phyloP scores from a whole-genome alignment of 2,888 invertebrate species.

The Drosophila mercatorum region DNA sequence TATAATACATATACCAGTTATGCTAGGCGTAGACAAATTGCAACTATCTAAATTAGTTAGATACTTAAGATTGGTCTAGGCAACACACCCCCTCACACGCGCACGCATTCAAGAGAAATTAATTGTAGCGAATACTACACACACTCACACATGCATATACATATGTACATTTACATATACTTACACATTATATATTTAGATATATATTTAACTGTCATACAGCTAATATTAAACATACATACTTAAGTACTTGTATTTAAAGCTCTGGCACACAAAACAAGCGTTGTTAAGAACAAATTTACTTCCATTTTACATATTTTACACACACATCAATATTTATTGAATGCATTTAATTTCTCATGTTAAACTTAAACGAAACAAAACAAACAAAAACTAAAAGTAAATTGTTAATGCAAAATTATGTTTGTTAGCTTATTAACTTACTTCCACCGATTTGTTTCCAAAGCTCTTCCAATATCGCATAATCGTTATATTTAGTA shows the following conservation, averaged over 20 bases:
- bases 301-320: constrained; percentile 71
- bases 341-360: constrained; percentile 79
- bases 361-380: constrained; percentile 59
- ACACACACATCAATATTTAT: constrained; percentile 60
- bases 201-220: constrained; percentile 64
- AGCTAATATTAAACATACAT: constrained; percentile 54
- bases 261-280: constrained; percentile 55
- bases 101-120: constrained; percentile 21
- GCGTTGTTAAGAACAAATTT: constrained; percentile 80
- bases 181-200: constrained; percentile 38
- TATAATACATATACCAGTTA: constrained; percentile 71
- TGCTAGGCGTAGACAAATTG: constrained; percentile 77
- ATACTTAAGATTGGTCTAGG: constrained; percentile 42
- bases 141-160: constrained; percentile 35
- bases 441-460: constrained; percentile 79
- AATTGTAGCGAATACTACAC: no score
- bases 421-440: constrained; percentile 74
- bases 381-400: constrained; percentile 37
- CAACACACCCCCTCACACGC: constrained; percentile 1
- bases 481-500: constrained; percentile 62
- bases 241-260: constrained; percentile 56
- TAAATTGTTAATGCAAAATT: constrained; percentile 68
- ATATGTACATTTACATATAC: constrained; percentile 37
- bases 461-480: constrained; percentile 77
- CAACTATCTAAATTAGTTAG: constrained; percentile 63